Evolutionary conservation across 2,888 invertebrate species (phyloP).

Genomic region (Malthinus seriepunctatus): DNA sequence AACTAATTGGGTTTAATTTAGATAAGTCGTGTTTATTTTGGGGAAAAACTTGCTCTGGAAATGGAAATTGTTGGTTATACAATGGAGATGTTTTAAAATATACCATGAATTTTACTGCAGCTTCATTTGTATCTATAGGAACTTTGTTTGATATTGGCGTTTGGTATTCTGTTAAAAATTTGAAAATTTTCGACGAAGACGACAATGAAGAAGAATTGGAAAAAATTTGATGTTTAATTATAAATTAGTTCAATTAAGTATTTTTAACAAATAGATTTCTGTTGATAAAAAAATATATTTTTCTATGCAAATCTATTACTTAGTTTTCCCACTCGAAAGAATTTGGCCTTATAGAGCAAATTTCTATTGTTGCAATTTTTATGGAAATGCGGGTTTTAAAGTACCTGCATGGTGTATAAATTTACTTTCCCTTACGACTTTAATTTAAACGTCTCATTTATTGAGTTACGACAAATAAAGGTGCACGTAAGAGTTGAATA

Average conservation of each 20-base stretch:
- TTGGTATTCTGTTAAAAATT: constrained; percentile 73
- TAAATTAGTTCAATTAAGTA: neutral
- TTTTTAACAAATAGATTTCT: neutral
- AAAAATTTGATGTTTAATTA: neutral
- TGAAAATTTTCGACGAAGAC: constrained; percentile 71
- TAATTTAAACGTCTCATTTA: too few relatives aligned
- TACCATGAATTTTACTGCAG: constrained; percentile 67
- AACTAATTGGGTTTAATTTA: constrained; percentile 42
- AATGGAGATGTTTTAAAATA: constrained; percentile 67
- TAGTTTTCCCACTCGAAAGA: neutral
- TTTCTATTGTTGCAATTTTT: too few relatives aligned
- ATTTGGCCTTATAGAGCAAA: too few relatives aligned
- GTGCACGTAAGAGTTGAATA: too few relatives aligned
- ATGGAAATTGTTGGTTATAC: constrained; percentile 76
- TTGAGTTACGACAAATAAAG: too few relatives aligned
- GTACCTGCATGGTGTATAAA: too few relatives aligned
- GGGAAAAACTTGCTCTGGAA: constrained; percentile 72
- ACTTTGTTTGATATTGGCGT: constrained; percentile 68
- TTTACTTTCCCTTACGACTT: too few relatives aligned
- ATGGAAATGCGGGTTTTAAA: too few relatives aligned
- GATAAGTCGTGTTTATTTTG: constrained; percentile 71
- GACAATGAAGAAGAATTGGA: constrained; percentile 50
- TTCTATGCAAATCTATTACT: neutral
- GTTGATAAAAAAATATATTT: neutral
- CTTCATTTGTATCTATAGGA: constrained; percentile 66